Evolutionary conservation across 2,113 vertebrate genomes (phyloP), one percentile per base, ranked within the genome.

Genomic region (Thalassarche chlororhynchos): DNA sequence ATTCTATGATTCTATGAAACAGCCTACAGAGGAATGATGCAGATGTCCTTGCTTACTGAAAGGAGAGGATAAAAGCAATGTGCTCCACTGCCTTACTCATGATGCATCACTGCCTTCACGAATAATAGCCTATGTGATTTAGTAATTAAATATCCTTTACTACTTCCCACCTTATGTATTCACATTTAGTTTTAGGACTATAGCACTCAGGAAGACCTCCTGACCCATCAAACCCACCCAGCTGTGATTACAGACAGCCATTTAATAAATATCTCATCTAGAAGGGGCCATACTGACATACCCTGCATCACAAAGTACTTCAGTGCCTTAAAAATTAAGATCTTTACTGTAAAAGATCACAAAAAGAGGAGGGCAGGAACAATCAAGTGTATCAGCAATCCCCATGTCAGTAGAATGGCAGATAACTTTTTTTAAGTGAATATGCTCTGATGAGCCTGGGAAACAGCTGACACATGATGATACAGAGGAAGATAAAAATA

Each of bases 61-160:
- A 62, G 57, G 38, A 92, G 60, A 92, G 51, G 49, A 81, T 89
- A 95, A 94, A 92, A 95, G 55, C 49, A 93, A 17, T 75, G 69
- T 52, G 31, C 36, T 95, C 24, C 55, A 60, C 71, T 93, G 55
- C 69, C 69, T 94, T 81, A 77, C 89, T 94, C 76, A 71, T 81
- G 90, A 89, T 93, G 64, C 77, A 87, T 78, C 79, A n/a, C 72
- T 84, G 83, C 77, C 69, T 90, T 87, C 89, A 84, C 15, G 3
- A 89, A 84, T 81, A 90, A 96, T 70, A 84, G 76, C 38, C 38
- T 81, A 7, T 55, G 55, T 92, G 86, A 96, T 95, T 92, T 90
- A 93, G 83, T 92, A 96, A 93, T 97, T 96, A 97, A 92, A 93
- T 89, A 81, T 62, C 72, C 36, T 82, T 77, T 96, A 44, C 69